Base-by-base conservation (phyloP, 2,888 invertebrate species). In the Dioctria linearis region DNA sequence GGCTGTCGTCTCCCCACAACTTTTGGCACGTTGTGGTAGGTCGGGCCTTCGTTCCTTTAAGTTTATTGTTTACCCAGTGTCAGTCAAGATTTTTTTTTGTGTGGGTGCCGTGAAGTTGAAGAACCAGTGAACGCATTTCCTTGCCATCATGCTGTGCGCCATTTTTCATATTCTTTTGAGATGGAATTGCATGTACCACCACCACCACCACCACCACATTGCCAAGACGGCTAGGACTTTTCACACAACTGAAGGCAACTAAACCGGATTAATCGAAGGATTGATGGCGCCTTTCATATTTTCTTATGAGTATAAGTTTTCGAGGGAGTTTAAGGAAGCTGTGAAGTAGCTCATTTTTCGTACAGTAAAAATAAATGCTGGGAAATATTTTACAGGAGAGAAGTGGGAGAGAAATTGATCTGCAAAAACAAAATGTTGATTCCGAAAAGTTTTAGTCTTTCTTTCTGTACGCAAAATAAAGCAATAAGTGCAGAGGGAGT, bases 251-350 rank as follows among this genome's bases (percentile, higher is more conserved):
- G 73, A 59, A 57, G 59, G 73, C 57, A 59, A 39, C 73, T 73
- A 73, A 73, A 59, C 59, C 73, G 51, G 59, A 73, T 73, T 73
- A 73, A 73, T 73, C 73, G 73, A 73, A 73, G 73, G 73, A 73
- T 73, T 73, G 73, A 73, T 73, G 73, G 73, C 73, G 73, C 73
- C 73, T 73, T 73, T 73, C 73, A 73, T 59, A 73, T 73, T 73
- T 59, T 40, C 57, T 51, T 57, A 54, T 39, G 43, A 57, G 51
- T 42, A 59, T 13, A 73, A 59, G 51, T 73, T 73, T 25, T 57
- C 54, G 25, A 40, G 59, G 4, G 59, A 73, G 42, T 4, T 57
- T 25, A 42, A 40, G n/a, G 25, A 73, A 43, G n/a, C 40, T 59
- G 25, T 25, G 25, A 40, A 5, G 13, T 13, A 73, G 8, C 59